These are phyloP conservation scores for Porites lobata DNA, from an alignment of 92 coral and sea anemone genomes.

Conservation along the genomic window DNA sequence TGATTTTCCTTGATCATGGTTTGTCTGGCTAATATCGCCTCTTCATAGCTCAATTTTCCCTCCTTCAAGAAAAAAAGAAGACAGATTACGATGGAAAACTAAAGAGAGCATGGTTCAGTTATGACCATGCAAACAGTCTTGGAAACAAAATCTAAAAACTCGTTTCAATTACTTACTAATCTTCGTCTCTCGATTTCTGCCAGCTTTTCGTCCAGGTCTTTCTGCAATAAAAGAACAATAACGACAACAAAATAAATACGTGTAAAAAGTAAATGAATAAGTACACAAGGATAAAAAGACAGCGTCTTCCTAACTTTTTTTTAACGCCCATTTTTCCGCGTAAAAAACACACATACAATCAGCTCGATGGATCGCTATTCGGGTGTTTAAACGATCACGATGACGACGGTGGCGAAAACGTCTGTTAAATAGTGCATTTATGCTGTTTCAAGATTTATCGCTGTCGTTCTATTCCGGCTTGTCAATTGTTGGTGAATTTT, in stretches of 20 bases:
- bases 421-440: too few relatives aligned
- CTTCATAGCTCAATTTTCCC: constrained; percentile 95
- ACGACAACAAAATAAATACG: neutral
- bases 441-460: too few relatives aligned
- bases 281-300: too few relatives aligned
- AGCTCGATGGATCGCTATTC: too few relatives aligned
- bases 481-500: too few relatives aligned
- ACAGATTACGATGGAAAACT: neutral
- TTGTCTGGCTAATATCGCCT: constrained; percentile 97
- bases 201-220: constrained; percentile 85
- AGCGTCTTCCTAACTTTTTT: too few relatives aligned
- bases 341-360: too few relatives aligned
- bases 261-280: neutral
- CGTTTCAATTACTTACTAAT: constrained; percentile 75
- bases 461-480: too few relatives aligned
- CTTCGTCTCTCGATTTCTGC: constrained; percentile 95
- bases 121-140: neutral
- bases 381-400: too few relatives aligned
- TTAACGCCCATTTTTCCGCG: too few relatives aligned
- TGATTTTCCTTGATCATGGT: constrained; percentile 92
- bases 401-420: too few relatives aligned
- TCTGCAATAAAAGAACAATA: constrained; percentile 47
- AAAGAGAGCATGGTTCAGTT: neutral
- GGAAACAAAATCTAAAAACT: neutral
- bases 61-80: constrained; percentile 57